Evolutionary conservation across 1,140 invertebrate species (phyloP).

Genomic region (Chelonus insularis): DNA sequence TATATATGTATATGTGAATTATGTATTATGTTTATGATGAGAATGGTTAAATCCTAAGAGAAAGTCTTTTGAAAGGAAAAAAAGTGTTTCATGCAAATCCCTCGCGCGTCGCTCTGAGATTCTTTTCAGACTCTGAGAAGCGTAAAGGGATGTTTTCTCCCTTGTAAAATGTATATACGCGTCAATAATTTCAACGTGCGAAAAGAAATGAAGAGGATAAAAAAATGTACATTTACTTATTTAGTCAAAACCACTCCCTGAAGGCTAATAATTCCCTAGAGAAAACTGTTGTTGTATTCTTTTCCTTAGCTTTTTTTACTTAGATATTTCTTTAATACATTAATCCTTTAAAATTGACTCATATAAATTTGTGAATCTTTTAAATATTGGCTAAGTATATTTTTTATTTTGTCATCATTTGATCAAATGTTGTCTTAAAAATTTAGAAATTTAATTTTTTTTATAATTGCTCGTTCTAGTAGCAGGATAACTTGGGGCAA

Average conservation of each 20-base stretch:
- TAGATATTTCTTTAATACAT: too few relatives aligned
- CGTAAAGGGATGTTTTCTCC: conserved; percentile 28
- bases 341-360: too few relatives aligned
- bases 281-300: too few relatives aligned
- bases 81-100: conserved; percentile 41
- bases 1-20: too few relatives aligned
- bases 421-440: too few relatives aligned
- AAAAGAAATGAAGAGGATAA: not conserved
- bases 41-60: conserved; percentile 2
- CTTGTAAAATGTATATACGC: conserved; percentile 18
- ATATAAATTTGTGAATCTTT: too few relatives aligned
- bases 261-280: not conserved
- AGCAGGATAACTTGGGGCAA: too few relatives aligned
- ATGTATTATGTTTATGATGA: too few relatives aligned
- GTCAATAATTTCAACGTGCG: conserved; percentile 7
- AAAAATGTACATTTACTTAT: conserved; percentile 6
- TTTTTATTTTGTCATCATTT: too few relatives aligned
- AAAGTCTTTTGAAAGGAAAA: conserved; percentile 5
- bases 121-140: conserved; percentile 30
- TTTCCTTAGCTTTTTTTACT: not conserved
- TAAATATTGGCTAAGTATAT: too few relatives aligned
- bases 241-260: not conserved
- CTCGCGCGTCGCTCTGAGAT: conserved; percentile 32
- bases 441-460: too few relatives aligned
- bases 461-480: too few relatives aligned